Conservation (phyloP, 92 coral and sea anemone species). For the Heteractis magnifica region DNA sequence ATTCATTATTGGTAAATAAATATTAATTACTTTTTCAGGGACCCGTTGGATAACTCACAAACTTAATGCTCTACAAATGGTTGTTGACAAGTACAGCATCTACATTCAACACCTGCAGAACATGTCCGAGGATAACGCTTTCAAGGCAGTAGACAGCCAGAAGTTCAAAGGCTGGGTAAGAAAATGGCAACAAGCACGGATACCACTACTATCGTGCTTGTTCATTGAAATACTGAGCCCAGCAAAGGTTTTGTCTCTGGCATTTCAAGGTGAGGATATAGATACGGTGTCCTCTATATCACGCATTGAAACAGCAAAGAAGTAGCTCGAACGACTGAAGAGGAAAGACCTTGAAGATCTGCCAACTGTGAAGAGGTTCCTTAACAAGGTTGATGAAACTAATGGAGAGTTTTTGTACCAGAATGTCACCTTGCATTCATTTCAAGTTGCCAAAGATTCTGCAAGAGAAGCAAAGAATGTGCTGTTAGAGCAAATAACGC, state of each 20-base stretch:
- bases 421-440: conserved; percentile 48
- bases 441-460: conserved; percentile 43
- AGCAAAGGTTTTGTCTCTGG: conserved; percentile 55
- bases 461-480: conserved; percentile 31
- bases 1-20: neutral
- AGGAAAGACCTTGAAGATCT: conserved; percentile 43
- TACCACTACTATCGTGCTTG: conserved; percentile 47
- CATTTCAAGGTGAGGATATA: conserved; percentile 58
- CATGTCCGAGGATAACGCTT: conserved; percentile 59
- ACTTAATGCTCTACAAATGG: conserved; percentile 54
- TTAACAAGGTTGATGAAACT: conserved; percentile 49
- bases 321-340: conserved; percentile 51
- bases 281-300: conserved; percentile 40
- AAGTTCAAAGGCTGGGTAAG: conserved; percentile 64
- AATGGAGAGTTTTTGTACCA: conserved; percentile 59
- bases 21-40: conserved; percentile 31
- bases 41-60: conserved; percentile 79
- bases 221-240: conserved; percentile 63
- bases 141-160: conserved; percentile 64
- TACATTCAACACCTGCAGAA: conserved; percentile 63
- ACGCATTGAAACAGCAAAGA: conserved; percentile 50
- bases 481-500: conserved; percentile 46
- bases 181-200: conserved; percentile 51
- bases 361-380: conserved; percentile 55
- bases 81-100: conserved; percentile 61